Conservation (phyloP, 2,888 invertebrate species). For the Eudasyphora cyanicolor region DNA sequence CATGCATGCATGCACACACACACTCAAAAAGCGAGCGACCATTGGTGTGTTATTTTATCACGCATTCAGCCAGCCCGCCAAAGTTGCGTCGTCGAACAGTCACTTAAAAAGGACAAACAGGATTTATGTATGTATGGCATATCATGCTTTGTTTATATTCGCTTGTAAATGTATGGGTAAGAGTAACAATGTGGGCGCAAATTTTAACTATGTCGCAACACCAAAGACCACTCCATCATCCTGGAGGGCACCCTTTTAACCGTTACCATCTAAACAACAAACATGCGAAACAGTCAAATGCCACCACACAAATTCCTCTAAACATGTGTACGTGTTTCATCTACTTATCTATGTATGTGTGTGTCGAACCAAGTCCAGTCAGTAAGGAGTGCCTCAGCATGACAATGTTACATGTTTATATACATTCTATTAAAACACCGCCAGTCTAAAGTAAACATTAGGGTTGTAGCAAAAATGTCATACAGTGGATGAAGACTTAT, state of each 20-base stretch:
- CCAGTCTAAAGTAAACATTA: too few relatives aligned
- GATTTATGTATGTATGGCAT: conserved; percentile 22
- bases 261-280: conserved; percentile 3
- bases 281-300: conserved; percentile 43
- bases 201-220: conserved; percentile 39
- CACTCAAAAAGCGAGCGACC: conserved; percentile 7
- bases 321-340: conserved; percentile 6
- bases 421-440: neutral
- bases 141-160: neutral
- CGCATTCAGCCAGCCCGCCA: neutral
- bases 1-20: neutral
- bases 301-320: conserved; percentile 39
- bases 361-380: too few relatives aligned
- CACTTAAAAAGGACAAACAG: conserved; percentile 29
- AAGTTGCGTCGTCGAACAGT: neutral
- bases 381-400: conserved; percentile 67
- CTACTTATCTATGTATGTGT: neutral
- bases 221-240: conserved; percentile 40
- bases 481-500: too few relatives aligned
- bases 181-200: neutral
- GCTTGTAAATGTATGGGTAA: neutral
- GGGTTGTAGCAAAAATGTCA: too few relatives aligned
- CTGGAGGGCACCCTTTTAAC: neutral
- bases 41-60: neutral
- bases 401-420: conserved; percentile 67